Conservation (phyloP, 2,797 vertebrate genomes). For the Podarcis siculus region DNA sequence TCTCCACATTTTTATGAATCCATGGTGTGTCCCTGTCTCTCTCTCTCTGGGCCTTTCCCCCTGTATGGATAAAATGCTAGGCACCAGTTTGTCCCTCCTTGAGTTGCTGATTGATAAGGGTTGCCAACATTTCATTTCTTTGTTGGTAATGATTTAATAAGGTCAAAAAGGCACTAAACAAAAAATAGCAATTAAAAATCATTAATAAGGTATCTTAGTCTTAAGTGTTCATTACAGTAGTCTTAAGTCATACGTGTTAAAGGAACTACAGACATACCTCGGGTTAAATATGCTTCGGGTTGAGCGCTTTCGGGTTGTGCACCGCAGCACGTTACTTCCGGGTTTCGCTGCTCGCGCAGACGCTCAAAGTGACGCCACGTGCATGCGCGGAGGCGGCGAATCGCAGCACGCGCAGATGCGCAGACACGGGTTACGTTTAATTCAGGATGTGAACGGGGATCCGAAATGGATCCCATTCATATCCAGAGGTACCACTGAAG, state of each 20-base stretch:
- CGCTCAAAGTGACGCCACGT: too few species aligned
- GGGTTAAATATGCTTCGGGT: too few species aligned
- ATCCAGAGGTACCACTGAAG: background rate
- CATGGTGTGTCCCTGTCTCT: background rate
- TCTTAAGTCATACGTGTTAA: background rate
- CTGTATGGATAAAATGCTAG: background rate
- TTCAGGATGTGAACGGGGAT: too few species aligned
- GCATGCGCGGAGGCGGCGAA: too few species aligned
- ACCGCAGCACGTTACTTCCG: too few species aligned
- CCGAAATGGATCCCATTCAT: rapidly evolving
- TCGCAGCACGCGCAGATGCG: too few species aligned
- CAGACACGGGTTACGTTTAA: too few species aligned
- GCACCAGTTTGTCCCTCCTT: background rate
- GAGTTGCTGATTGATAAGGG: background rate
- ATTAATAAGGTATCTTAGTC: background rate
- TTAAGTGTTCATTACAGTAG: background rate
- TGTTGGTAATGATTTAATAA: background rate
- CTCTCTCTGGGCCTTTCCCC: background rate
- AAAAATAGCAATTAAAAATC: too few species aligned
- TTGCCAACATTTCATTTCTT: background rate
- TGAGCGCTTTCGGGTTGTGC: too few species aligned
- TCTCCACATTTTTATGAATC: too few species aligned
- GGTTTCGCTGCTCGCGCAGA: too few species aligned
- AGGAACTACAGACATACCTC: background rate
- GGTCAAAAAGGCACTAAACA: background rate